Percentiles rank a stretch among this genome's conserved stretches.
Conservation (phyloP, 2,888 invertebrate genomes). For the Carcina quercana region DNA sequence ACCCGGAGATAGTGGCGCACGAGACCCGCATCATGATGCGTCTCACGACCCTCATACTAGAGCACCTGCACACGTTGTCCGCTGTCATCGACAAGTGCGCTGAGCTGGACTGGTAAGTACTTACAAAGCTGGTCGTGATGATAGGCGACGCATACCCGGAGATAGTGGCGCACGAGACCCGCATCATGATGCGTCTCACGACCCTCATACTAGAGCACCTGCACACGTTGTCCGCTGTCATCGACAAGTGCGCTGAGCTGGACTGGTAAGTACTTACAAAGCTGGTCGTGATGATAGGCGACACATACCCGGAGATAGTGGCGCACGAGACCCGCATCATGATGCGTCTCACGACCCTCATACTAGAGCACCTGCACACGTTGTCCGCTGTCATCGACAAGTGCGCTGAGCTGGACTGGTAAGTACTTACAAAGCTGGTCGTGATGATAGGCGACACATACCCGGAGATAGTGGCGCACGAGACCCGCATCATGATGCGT, state of each 20-base stretch:
- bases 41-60: slow-evolving; percentile 76
- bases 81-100: slow-evolving; percentile 76
- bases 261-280: slow-evolving; percentile 79
- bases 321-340: slow-evolving; percentile 87
- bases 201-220: slow-evolving; percentile 76
- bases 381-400: slow-evolving; percentile 73
- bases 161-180: slow-evolving; percentile 86
- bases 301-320: slow-evolving; percentile 85
- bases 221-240: slow-evolving; percentile 68
- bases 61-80: slow-evolving; percentile 71
- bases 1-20: slow-evolving; percentile 84
- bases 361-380: slow-evolving; percentile 73
- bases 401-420: slow-evolving; percentile 83
- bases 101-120: slow-evolving; percentile 79
- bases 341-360: slow-evolving; percentile 76
- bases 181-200: slow-evolving; percentile 82
- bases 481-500: slow-evolving; percentile 83
- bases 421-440: slow-evolving; percentile 78
- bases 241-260: slow-evolving; percentile 77
- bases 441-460: slow-evolving; percentile 84
- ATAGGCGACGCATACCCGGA: slow-evolving; percentile 87
- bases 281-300: slow-evolving; percentile 84
- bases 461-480: slow-evolving; percentile 85
- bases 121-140: slow-evolving; percentile 80
- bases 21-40: slow-evolving; percentile 85